phyloP scores from a whole-genome alignment of 2,888 invertebrate genomes.

The Stenolophus ochropezus region DNA sequence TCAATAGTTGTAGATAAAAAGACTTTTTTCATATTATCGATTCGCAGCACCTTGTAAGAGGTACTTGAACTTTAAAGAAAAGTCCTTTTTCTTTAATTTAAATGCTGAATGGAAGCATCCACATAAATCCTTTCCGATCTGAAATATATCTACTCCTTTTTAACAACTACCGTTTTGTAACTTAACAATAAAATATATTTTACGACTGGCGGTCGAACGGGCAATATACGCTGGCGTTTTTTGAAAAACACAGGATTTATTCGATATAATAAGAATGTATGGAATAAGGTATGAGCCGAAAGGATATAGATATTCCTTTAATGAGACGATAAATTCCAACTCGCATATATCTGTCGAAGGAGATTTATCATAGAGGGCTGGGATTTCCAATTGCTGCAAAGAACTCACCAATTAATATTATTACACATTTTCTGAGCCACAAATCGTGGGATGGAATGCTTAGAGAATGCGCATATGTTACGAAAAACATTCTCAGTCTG shows the following conservation, averaged over 20 bases:
- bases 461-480: not conserved
- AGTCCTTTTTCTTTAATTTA: conserved; percentile 40
- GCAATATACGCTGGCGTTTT: conserved; percentile 29
- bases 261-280: conserved; percentile 45
- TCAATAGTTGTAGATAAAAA: no score
- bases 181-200: conserved; percentile 57
- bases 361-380: conserved; percentile 36
- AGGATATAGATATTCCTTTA: conserved; percentile 52
- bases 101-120: conserved; percentile 33
- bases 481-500: no score
- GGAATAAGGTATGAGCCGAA: conserved; percentile 40
- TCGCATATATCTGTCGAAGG: conserved; percentile 46
- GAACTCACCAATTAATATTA: conserved; percentile 17
- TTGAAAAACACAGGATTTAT: conserved; percentile 49
- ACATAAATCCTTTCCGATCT: conserved; percentile 50
- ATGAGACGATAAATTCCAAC: conserved; percentile 50
- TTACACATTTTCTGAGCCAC: not conserved
- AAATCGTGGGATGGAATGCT: not conserved
- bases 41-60: not conserved
- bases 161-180: conserved; percentile 54
- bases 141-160: conserved; percentile 55
- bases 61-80: not conserved
- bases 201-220: conserved; percentile 25
- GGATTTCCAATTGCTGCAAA: no score
- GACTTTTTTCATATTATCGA: not conserved